Evolutionary conservation across 2,888 invertebrate genomes (phyloP), one percentile per base, ranked within the genome.

Genomic region (Microplitis manilae): DNA sequence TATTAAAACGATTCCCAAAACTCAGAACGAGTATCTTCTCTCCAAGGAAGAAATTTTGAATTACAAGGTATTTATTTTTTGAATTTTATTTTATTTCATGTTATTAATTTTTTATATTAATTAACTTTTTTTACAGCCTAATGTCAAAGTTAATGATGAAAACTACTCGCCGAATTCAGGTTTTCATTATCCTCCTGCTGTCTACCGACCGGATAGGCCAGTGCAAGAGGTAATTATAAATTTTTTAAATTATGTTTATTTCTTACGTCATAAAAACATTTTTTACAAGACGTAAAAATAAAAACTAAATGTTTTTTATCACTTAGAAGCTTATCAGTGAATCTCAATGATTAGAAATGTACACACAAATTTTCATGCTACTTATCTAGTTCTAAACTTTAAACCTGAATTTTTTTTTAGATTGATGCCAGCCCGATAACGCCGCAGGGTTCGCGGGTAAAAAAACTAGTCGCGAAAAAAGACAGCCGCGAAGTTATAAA

Each of bases 1-100:
- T 5, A 79, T 87, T 39, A 84, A 86, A 65, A 88, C 87, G 77
- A 79, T 84, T 17, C 84, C 75, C 1, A 75, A 81, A 9, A 81
- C 81, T 68, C 84, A 62, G 0, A 84, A 86, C 40, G 83, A 84
- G 41, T 79, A 79, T 77, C 65, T 86, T 41, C 72, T 85, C 86
- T 1, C 86, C 86, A 0, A 73, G 77, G 15, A 80, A n/a, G 9
- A 71, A 72, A 75, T 40, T 78, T 41, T 67, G 8, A 50, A 50
- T 50, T 50, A 50, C 13, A 50, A 50, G 50, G 50, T 50, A 50
- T 50, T 50, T 50, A 13, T 50, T 41, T 9, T 41, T 41, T 9
- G 1, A 20, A 30, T 30, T 41, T 41, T 41, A 41, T 41, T 41
- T 41, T 41, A 9, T 41, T 41, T 41, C 20, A 20, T 8, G 6